phyloP scores from a whole-genome alignment of 2,113 vertebrate species.

The Podilymbus podiceps region DNA sequence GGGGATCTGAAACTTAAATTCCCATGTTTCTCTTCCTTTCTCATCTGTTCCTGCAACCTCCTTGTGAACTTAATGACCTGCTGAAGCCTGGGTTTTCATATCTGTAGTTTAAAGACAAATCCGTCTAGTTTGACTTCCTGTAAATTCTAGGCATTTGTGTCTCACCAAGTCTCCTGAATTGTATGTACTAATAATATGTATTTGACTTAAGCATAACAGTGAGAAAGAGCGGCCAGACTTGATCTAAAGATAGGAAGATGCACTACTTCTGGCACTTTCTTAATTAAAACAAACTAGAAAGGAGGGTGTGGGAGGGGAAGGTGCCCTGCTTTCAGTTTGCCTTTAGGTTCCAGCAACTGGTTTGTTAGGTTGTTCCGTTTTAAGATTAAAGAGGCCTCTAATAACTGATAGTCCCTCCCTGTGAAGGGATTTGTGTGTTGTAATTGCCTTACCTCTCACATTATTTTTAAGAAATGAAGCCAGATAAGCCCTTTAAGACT shows the following conservation, averaged over 20 bases:
- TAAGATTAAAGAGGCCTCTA: conserved; percentile 18
- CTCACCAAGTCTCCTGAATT: background rate
- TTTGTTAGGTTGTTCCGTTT: conserved; percentile 22
- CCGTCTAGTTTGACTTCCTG: background rate
- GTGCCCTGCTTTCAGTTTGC: background rate
- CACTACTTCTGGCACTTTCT: background rate
- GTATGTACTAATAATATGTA: background rate
- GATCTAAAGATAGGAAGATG: background rate
- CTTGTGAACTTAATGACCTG: background rate
- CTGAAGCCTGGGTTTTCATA: background rate
- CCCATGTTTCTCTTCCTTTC: background rate
- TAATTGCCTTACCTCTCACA: background rate
- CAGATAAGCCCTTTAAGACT: background rate
- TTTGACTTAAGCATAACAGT: background rate
- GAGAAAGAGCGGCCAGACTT: background rate
- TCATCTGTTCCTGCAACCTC: background rate
- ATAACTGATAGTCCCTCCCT: background rate
- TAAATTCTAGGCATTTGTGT: background rate
- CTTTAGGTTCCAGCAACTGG: conserved; percentile 14
- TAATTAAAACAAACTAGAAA: conserved; percentile 5
- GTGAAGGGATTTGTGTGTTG: background rate
- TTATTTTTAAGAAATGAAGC: background rate
- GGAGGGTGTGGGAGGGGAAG: background rate
- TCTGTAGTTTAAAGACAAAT: background rate
- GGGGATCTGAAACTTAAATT: background rate